phyloP scores from a whole-genome alignment of 2,797 vertebrate species.

The Prionace glauca region DNA sequence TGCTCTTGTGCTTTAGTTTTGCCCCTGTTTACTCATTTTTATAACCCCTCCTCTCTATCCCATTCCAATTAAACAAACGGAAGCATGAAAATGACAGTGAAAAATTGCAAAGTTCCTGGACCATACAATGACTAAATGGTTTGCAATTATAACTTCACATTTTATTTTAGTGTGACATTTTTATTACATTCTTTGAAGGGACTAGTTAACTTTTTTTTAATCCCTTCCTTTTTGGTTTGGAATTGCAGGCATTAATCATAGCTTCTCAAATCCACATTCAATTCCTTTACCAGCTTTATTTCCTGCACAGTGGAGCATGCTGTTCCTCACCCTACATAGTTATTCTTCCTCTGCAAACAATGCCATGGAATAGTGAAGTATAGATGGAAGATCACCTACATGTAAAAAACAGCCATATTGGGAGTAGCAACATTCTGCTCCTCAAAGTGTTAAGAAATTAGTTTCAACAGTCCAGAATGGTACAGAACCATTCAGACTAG shows the following conservation, averaged over 20 bases:
- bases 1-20: neutral
- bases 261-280: neutral
- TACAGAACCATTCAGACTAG: neutral
- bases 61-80: neutral
- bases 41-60: neutral
- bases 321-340: neutral
- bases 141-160: slow-evolving; percentile 13
- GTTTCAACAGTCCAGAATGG: neutral
- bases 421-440: neutral
- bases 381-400: neutral
- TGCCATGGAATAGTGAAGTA: neutral
- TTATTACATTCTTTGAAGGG: slow-evolving; percentile 21
- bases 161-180: neutral
- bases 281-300: neutral
- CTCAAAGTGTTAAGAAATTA: neutral
- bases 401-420: neutral
- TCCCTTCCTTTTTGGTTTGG: neutral
- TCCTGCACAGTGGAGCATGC: neutral
- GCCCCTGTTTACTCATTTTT: neutral
- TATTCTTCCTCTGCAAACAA: neutral
- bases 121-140: neutral
- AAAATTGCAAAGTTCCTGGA: slow-evolving; percentile 4
- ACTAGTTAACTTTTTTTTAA: neutral
- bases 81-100: neutral
- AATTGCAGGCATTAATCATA: neutral